Conservation (phyloP, 2,888 invertebrate species). For the Tupiocoris notatus region DNA sequence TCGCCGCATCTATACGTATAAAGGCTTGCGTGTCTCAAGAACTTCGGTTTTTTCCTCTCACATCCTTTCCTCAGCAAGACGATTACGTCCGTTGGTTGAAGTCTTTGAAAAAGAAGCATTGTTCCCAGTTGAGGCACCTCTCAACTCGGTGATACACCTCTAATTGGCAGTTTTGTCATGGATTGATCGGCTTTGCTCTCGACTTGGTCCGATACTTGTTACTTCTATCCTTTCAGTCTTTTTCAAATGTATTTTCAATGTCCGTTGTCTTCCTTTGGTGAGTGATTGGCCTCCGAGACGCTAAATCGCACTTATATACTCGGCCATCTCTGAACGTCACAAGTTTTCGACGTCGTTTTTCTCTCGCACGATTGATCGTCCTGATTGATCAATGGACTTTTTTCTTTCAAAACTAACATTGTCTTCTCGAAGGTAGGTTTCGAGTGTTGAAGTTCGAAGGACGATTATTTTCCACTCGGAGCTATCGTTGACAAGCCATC, state of each 20-base stretch:
- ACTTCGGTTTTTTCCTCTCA: too few relatives aligned
- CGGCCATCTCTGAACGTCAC: constrained; percentile 12
- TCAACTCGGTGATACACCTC: constrained; percentile 16
- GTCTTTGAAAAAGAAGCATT: too few relatives aligned
- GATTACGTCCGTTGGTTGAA: too few relatives aligned
- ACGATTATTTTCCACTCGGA: constrained; percentile 33
- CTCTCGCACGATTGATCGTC: constrained; percentile 20
- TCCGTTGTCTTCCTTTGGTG: constrained; percentile 44
- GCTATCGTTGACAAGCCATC: too few relatives aligned
- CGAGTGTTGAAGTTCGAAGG: background rate
- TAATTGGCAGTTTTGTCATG: constrained; percentile 47
- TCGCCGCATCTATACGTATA: too few relatives aligned
- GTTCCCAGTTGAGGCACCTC: background rate
- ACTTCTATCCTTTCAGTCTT: background rate
- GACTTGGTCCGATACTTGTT: background rate
- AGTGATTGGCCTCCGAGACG: constrained; percentile 42
- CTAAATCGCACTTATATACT: constrained; percentile 36
- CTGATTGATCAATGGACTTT: constrained; percentile 34
- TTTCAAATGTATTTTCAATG: constrained; percentile 48
- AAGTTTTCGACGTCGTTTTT: background rate
- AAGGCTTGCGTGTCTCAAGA: too few relatives aligned
- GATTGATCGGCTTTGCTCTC: constrained; percentile 41
- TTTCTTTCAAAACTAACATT: constrained; percentile 11
- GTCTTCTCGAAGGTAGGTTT: background rate
- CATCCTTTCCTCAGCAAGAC: too few relatives aligned